Percentiles rank a stretch among this genome's conserved stretches.
Conservation (phyloP, 1,140 invertebrate species). For the Anastrepha ludens region DNA sequence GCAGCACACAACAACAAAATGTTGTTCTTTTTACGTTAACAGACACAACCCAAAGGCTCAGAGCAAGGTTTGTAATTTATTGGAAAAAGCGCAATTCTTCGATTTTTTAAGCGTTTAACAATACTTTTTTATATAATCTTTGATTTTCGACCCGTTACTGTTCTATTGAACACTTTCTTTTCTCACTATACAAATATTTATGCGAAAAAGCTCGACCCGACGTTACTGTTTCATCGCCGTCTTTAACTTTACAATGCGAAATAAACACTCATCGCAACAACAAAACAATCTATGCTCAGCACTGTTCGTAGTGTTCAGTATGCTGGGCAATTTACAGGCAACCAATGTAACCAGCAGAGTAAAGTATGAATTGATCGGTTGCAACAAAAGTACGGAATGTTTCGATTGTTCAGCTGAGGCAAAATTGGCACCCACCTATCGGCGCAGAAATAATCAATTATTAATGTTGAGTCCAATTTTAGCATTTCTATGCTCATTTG, state of each 20-base stretch:
- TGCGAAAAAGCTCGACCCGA: slow-evolving; percentile 2
- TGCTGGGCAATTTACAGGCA: slow-evolving; percentile 40
- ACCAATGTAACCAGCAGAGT: slow-evolving; percentile 7
- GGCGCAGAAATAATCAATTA: neutral
- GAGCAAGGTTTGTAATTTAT: neutral
- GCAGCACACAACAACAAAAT: slow-evolving; percentile 32
- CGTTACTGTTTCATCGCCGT: slow-evolving; percentile 32
- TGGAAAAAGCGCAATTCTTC: neutral
- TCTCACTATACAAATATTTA: slow-evolving; percentile 18
- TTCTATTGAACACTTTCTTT: neutral
- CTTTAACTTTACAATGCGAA: slow-evolving; percentile 28
- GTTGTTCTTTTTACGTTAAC: slow-evolving; percentile 31
- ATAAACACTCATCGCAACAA: slow-evolving; percentile 36
- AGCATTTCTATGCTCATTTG: too few relatives aligned
- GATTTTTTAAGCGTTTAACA: neutral
- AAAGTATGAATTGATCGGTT: slow-evolving; percentile 2
- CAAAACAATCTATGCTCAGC: slow-evolving; percentile 35
- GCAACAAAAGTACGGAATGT: slow-evolving; percentile 32
- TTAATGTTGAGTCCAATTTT: too few relatives aligned
- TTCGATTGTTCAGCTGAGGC: neutral
- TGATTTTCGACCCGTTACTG: neutral
- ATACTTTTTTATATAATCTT: neutral
- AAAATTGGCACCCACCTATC: neutral
- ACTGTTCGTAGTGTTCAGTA: neutral
- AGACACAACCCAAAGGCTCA: neutral